These are phyloP conservation scores for Dione vanillae DNA, from an alignment of 2,888 invertebrate species.

Conservation along the genomic window DNA sequence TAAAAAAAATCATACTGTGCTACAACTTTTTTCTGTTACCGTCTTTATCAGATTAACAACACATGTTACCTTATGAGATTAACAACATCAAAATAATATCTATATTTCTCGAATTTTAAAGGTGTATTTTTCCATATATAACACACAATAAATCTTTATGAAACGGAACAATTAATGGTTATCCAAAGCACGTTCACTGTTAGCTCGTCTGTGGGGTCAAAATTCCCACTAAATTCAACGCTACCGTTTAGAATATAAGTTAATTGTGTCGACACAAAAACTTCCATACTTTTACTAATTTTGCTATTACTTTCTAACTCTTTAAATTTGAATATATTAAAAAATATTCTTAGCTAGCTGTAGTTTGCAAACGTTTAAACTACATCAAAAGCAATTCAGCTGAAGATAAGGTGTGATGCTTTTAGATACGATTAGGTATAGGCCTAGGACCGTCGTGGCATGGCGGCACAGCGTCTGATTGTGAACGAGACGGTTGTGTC, in stretches of 20 bases:
- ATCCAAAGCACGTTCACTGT: slow-evolving; percentile 34
- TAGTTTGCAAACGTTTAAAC: too few species aligned
- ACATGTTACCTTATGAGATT: neutral
- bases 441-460: too few species aligned
- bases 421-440: too few species aligned
- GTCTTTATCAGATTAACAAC: neutral
- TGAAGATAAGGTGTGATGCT: too few species aligned
- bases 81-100: too few species aligned
- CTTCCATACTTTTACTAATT: neutral
- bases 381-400: too few species aligned
- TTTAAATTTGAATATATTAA: slow-evolving; percentile 6
- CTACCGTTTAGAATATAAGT: slow-evolving; percentile 29
- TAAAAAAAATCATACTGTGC: too few species aligned
- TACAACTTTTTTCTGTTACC: too few species aligned
- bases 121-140: neutral
- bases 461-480: too few species aligned
- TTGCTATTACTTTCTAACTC: neutral
- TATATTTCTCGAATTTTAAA: too few species aligned
- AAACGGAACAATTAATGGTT: slow-evolving; percentile 21
- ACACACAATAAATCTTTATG: slow-evolving; percentile 9
- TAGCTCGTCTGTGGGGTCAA: slow-evolving; percentile 36
- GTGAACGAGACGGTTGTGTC: too few species aligned
- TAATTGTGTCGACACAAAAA: slow-evolving; percentile 25
- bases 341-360: too few species aligned
- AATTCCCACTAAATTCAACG: slow-evolving; percentile 29